phyloP scores from a whole-genome alignment of 2,113 vertebrate species.

The Ptyas mucosa region DNA sequence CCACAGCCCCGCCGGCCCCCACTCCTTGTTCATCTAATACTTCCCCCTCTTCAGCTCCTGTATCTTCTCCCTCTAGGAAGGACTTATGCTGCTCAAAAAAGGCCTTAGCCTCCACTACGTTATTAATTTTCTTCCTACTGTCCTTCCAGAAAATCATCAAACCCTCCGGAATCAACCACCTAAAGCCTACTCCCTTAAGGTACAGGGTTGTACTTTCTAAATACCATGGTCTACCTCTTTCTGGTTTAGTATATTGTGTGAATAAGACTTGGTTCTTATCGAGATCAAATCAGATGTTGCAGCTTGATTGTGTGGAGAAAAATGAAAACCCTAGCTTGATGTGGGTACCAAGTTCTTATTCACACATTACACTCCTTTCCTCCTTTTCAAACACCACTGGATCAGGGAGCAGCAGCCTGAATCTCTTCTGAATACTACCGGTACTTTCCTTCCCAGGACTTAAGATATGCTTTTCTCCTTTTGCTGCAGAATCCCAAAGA shows the following conservation, averaged over 20 bases:
- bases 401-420: background rate
- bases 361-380: background rate
- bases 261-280: background rate
- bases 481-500: background rate
- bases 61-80: too few relatives aligned
- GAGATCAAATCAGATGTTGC: background rate
- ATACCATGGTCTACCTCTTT: background rate
- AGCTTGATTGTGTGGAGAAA: background rate
- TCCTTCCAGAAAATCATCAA: too few relatives aligned
- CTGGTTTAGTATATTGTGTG: background rate
- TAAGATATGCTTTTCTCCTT: background rate
- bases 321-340: background rate
- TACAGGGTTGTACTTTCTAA: accelerated
- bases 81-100: too few relatives aligned
- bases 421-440: background rate
- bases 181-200: too few relatives aligned
- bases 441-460: background rate
- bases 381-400: background rate
- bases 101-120: too few relatives aligned
- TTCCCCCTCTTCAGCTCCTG: too few relatives aligned
- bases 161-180: too few relatives aligned
- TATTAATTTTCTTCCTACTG: too few relatives aligned
- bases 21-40: too few relatives aligned
- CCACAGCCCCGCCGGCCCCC: too few relatives aligned
- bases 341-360: background rate